A percentile compares a stretch with the other conserved stretches of the same genome.
Evolutionary conservation across 2,888 invertebrate genomes (phyloP).

Genomic region (Andrena chrysosceles): DNA sequence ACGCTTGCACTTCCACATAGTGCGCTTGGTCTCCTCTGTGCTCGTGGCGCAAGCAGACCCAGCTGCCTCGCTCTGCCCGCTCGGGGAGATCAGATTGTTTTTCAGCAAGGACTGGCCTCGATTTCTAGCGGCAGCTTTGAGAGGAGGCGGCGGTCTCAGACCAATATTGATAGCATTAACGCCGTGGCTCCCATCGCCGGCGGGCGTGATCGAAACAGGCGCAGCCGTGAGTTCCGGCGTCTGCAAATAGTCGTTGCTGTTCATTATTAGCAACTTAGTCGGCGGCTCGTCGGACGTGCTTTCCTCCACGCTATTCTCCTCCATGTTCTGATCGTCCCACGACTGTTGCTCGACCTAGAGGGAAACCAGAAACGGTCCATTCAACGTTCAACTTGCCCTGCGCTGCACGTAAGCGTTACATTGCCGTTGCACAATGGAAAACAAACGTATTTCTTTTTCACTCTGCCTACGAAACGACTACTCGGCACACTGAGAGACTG

Average conservation of each 20-base stretch:
- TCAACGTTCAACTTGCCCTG: background rate
- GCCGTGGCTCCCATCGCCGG: conserved; percentile 59
- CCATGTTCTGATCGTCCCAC: conserved; percentile 75
- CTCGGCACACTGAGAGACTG: conserved; percentile 58
- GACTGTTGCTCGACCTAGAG: conserved; percentile 74
- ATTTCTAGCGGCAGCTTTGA: conserved; percentile 86
- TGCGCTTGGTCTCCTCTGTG: conserved; percentile 88
- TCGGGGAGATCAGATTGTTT: conserved; percentile 64
- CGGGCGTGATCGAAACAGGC: conserved; percentile 60
- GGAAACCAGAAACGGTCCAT: conserved; percentile 1
- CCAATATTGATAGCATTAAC: conserved; percentile 68
- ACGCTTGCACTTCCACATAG: conserved; percentile 95
- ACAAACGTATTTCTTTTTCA: conserved; percentile 14
- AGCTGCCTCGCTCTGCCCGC: conserved; percentile 43
- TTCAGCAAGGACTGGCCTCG: conserved; percentile 81
- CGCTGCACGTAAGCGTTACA: background rate
- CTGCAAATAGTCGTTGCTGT: conserved; percentile 68
- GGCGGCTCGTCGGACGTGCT: conserved; percentile 72
- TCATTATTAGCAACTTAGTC: conserved; percentile 74
- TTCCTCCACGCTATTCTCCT: conserved; percentile 73
- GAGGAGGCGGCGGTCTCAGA: conserved; percentile 86
- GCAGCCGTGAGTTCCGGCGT: conserved; percentile 74
- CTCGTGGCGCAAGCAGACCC: conserved; percentile 58
- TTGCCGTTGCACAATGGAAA: conserved; percentile 23
- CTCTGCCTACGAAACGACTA: conserved; percentile 39